Conservation (phyloP, 1,140 invertebrate species). For the Sycobia sp. region DNA sequence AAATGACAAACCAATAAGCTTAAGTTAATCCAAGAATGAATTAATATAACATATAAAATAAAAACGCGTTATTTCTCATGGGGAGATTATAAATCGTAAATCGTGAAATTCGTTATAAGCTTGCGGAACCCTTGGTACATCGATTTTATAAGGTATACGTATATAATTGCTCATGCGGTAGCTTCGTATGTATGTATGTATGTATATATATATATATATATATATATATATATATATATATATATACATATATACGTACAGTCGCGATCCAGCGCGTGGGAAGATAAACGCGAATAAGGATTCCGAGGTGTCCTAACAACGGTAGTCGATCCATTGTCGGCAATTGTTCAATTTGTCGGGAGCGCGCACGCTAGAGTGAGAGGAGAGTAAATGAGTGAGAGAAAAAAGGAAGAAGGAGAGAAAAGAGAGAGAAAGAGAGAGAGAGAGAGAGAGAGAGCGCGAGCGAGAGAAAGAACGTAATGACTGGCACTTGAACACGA, state of each 20-base stretch:
- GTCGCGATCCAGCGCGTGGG: constrained; percentile 45
- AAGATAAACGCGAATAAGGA: constrained; percentile 40
- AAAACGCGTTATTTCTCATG: too few species aligned
- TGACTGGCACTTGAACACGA: too few species aligned
- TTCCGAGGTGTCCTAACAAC: constrained; percentile 43
- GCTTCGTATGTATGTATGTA: not conserved
- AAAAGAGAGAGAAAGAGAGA: not conserved
- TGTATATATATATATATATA: too few species aligned
- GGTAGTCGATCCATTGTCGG: constrained; percentile 37
- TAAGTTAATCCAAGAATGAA: too few species aligned
- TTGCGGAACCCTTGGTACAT: too few species aligned
- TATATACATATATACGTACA: too few species aligned
- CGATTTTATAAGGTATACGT: too few species aligned
- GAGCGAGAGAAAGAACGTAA: not conserved
- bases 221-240: too few species aligned
- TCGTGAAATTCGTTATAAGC: not conserved
- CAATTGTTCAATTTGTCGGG: constrained; percentile 48
- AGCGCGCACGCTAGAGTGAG: constrained; percentile 17
- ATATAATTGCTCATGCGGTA: constrained; percentile 4
- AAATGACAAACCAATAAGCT: too few species aligned
- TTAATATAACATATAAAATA: too few species aligned
- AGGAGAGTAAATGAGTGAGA: not conserved
- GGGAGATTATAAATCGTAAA: too few species aligned
- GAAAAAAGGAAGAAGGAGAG: not conserved
- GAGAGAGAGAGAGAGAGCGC: not conserved